phyloP scores from a whole-genome alignment of 2,113 vertebrate species.

The Noctilio leporinus region DNA sequence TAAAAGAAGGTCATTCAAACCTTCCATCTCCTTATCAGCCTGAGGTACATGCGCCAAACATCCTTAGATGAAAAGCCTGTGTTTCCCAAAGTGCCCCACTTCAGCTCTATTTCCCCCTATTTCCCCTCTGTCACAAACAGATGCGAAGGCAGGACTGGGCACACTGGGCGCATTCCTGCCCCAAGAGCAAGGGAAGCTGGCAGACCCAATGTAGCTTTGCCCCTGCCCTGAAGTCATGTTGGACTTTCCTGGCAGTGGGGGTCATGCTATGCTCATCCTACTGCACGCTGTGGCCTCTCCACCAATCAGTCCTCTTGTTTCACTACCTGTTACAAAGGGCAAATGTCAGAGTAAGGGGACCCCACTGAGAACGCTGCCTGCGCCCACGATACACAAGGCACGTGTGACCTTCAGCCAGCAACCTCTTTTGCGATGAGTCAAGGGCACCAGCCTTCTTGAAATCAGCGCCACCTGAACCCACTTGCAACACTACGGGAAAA shows the following conservation, averaged over 20 bases:
- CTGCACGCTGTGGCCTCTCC: not conserved
- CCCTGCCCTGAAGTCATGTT: not conserved
- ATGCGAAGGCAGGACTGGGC: not conserved
- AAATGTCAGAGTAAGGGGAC: not conserved
- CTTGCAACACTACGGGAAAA: not conserved
- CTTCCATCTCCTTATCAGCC: not conserved
- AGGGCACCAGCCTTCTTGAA: not conserved
- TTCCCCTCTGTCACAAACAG: not conserved
- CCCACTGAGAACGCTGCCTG: not conserved
- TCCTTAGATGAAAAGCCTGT: not conserved
- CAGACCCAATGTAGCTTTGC: not conserved
- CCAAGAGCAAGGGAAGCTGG: not conserved
- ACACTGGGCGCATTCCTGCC: not conserved
- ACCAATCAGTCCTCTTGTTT: not conserved
- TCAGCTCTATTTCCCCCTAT: not conserved
- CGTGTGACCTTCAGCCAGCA: not conserved
- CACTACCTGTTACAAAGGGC: not conserved
- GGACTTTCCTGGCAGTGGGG: not conserved
- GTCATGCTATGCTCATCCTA: not conserved
- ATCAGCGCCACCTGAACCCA: not conserved
- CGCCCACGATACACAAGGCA: not conserved
- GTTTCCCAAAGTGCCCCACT: not conserved
- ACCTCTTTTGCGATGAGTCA: not conserved
- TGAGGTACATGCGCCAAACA: not conserved
- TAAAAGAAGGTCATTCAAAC: not conserved